phyloP scores from a whole-genome alignment of 2,888 invertebrate genomes.

The Thereva unica region DNA sequence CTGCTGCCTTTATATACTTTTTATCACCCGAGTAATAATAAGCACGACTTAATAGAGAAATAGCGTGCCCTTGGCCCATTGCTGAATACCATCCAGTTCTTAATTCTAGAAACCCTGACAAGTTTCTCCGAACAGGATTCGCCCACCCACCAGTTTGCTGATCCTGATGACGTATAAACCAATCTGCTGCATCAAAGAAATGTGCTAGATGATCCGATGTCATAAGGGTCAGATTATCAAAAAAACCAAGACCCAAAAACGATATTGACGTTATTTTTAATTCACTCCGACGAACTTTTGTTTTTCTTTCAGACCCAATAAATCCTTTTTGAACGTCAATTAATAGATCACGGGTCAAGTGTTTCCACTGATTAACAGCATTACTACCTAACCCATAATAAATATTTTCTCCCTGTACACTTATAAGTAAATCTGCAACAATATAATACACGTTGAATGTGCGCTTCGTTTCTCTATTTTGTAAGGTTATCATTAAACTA shows the following conservation, averaged over 20 bases:
- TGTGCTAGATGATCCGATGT: slow-evolving; percentile 86
- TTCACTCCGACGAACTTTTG: slow-evolving; percentile 55
- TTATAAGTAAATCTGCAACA: slow-evolving; percentile 72
- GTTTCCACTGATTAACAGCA: slow-evolving; percentile 69
- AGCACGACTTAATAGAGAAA: slow-evolving; percentile 92
- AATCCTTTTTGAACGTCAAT: slow-evolving; percentile 92
- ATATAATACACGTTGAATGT: slow-evolving; percentile 82
- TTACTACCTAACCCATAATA: slow-evolving; percentile 81
- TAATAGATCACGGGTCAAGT: slow-evolving; percentile 82
- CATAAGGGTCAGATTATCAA: slow-evolving; percentile 78
- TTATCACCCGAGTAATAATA: slow-evolving; percentile 79
- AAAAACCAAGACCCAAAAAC: slow-evolving; percentile 71
- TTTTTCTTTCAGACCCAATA: slow-evolving; percentile 59
- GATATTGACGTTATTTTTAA: slow-evolving; percentile 67
- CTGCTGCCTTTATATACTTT: slow-evolving; percentile 79
- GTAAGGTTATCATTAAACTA: slow-evolving; percentile 77
- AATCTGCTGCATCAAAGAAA: slow-evolving; percentile 90
- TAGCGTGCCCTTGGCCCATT: slow-evolving; percentile 98
- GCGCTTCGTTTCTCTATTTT: slow-evolving; percentile 77
- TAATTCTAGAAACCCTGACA: slow-evolving; percentile 75
- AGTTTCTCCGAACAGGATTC: slow-evolving; percentile 80
- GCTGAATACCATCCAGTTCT: slow-evolving; percentile 94
- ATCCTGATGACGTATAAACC: slow-evolving; percentile 89
- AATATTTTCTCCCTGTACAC: slow-evolving; percentile 76
- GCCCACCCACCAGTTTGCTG: slow-evolving; percentile 88